Conservation (phyloP, 2,797 vertebrate genomes). For the Silurus aristotelis region DNA sequence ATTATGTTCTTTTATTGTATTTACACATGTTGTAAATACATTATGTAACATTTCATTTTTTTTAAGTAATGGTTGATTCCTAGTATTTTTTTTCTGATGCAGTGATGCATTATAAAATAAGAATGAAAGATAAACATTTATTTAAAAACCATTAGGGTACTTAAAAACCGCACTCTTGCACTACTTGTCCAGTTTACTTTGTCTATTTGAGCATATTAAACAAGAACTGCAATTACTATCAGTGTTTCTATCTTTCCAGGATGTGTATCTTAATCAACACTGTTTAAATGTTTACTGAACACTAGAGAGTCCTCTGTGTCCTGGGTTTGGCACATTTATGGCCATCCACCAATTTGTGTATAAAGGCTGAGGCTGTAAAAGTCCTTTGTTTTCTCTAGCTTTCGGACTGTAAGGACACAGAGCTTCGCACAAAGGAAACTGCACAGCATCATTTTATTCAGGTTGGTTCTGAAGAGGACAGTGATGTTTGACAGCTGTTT, state of each 20-base stretch:
- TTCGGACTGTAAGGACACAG: not conserved
- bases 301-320: conserved; percentile 22
- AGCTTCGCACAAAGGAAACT: conserved; percentile 13
- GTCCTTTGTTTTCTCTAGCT: conserved; percentile 1
- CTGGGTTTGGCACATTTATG: conserved; percentile 43
- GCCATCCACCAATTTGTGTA: conserved; percentile 19
- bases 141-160: too few relatives aligned
- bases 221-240: conserved; percentile 25
- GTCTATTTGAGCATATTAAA: conserved; percentile 3
- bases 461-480: not conserved
- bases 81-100: not conserved
- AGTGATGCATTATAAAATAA: not conserved
- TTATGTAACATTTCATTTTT: not conserved
- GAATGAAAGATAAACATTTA: not conserved
- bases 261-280: conserved; percentile 19
- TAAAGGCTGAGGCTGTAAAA: conserved; percentile 32
- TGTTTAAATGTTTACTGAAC: conserved; percentile 44
- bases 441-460: conserved; percentile 23
- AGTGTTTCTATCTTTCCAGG: conserved; percentile 30
- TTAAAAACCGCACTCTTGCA: not conserved
- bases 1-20: not conserved
- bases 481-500: conserved; percentile 23
- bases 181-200: not conserved
- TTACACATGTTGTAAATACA: too few relatives aligned
- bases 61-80: not conserved